These are phyloP conservation scores for Pseudoatta argentina DNA, from an alignment of 1,140 invertebrate species.

Conservation along the genomic window DNA sequence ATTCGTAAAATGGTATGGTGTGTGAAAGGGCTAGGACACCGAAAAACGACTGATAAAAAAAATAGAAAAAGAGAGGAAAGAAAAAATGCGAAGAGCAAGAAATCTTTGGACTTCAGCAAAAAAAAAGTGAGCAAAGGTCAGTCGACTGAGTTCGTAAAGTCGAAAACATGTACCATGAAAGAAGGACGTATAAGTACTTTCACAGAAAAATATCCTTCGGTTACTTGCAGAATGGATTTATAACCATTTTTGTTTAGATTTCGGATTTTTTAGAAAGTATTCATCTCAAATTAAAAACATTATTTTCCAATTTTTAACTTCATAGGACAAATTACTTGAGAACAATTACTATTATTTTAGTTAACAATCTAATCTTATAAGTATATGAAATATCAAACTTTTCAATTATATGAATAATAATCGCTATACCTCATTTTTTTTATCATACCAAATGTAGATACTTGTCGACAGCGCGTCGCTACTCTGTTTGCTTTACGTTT, in stretches of 20 bases:
- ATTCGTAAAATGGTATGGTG: slow-evolving; percentile 48
- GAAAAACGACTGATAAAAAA: slow-evolving; percentile 10
- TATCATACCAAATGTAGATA: slow-evolving; percentile 1
- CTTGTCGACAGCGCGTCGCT: slow-evolving; percentile 5
- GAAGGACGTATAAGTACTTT: not conserved
- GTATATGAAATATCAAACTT: slow-evolving; percentile 4
- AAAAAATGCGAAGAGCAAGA: slow-evolving; percentile 19
- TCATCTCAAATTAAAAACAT: not conserved
- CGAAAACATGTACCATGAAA: slow-evolving; percentile 30
- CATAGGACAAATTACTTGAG: not conserved
- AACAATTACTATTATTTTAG: not conserved
- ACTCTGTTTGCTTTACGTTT: slow-evolving; percentile 14
- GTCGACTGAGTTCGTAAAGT: slow-evolving; percentile 32
- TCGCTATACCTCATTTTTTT: slow-evolving; percentile 22
- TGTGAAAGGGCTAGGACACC: slow-evolving; percentile 30
- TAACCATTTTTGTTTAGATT: not conserved
- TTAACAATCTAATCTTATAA: not conserved
- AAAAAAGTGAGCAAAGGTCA: slow-evolving; percentile 35
- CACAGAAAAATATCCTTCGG: slow-evolving; percentile 14
- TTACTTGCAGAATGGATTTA: slow-evolving; percentile 36
- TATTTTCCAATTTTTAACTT: not conserved
- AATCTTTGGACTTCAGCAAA: slow-evolving; percentile 52
- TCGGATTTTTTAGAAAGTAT: not conserved
- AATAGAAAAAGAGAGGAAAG: not conserved
- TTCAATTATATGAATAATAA: not conserved